phyloP scores from a whole-genome alignment of 2,888 invertebrate genomes.

The Chelonus formosanus region DNA sequence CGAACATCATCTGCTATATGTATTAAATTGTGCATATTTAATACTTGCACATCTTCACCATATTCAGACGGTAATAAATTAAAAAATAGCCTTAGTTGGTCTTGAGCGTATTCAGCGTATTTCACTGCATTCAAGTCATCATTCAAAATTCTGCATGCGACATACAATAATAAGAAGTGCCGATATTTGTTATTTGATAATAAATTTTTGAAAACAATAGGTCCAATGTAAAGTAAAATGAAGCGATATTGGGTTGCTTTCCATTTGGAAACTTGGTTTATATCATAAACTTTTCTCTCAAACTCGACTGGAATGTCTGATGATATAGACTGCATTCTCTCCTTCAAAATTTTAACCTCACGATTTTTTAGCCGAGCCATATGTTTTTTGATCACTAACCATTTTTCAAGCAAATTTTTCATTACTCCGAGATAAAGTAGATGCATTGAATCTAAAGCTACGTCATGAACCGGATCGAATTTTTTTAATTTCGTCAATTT shows the following conservation, averaged over 20 bases:
- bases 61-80: conserved; percentile 30
- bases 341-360: conserved; percentile 19
- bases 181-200: conserved; percentile 30
- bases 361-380: not conserved
- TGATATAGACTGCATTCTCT: conserved; percentile 29
- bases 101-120: conserved; percentile 27
- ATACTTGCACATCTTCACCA: conserved; percentile 28
- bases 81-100: conserved; percentile 33
- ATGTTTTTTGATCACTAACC: conserved; percentile 8
- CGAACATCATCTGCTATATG: conserved; percentile 34
- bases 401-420: conserved; percentile 19
- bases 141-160: conserved; percentile 37
- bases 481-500: conserved; percentile 35
- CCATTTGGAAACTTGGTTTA: conserved; percentile 37
- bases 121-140: conserved; percentile 19
- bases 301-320: conserved; percentile 41
- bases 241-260: conserved; percentile 46
- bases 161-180: conserved; percentile 39
- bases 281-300: conserved; percentile 41
- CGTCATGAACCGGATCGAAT: conserved; percentile 37
- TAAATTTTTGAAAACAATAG: conserved; percentile 33
- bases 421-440: conserved; percentile 36
- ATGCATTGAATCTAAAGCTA: conserved; percentile 43
- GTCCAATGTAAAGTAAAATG: conserved; percentile 39
- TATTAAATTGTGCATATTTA: conserved; percentile 38